phyloP scores from a whole-genome alignment of 2,888 invertebrate genomes.

The Mimumesa dahlbomi region DNA sequence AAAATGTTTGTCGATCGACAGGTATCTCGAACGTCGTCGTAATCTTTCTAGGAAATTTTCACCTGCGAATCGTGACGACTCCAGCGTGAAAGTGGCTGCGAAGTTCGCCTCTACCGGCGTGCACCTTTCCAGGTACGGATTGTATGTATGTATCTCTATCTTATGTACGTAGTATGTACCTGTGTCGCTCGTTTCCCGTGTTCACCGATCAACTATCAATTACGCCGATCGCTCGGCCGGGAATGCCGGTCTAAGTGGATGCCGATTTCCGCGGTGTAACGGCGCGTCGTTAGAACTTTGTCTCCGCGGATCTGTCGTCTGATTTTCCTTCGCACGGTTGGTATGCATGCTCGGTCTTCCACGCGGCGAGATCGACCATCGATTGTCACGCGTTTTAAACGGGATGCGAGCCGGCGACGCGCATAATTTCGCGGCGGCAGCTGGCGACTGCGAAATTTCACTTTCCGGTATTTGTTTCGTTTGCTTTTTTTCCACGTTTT shows the following conservation, averaged over 20 bases:
- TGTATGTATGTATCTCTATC: too few relatives aligned
- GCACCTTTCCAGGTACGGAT: too few relatives aligned
- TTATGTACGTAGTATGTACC: too few relatives aligned
- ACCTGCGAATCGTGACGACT: too few relatives aligned
- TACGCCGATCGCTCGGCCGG: conserved; percentile 51
- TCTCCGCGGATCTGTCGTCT: conserved; percentile 38
- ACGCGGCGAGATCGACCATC: conserved; percentile 62
- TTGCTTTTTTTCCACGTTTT: too few relatives aligned
- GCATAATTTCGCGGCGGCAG: conserved; percentile 62
- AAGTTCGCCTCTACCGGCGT: too few relatives aligned
- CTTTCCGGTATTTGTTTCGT: conserved; percentile 65
- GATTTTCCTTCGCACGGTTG: conserved; percentile 58
- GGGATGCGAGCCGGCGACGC: conserved; percentile 60
- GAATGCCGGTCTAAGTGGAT: conserved; percentile 39
- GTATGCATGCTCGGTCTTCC: conserved; percentile 60
- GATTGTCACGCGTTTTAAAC: conserved; percentile 47
- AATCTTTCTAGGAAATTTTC: too few relatives aligned
- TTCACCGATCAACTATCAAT: conserved; percentile 67
- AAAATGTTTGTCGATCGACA: too few relatives aligned
- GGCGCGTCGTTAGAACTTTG: conserved; percentile 54
- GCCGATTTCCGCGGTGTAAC: conserved; percentile 37
- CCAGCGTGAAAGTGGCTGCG: too few relatives aligned
- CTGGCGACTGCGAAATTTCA: conserved; percentile 63
- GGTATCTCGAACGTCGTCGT: too few relatives aligned
- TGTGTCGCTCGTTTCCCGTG: conserved; percentile 33